A percentile compares a stretch with the other conserved stretches of the same genome.
These are phyloP conservation scores for Subacronicta megacephala DNA, from an alignment of 2,888 invertebrate genomes.

Conservation along the genomic window DNA sequence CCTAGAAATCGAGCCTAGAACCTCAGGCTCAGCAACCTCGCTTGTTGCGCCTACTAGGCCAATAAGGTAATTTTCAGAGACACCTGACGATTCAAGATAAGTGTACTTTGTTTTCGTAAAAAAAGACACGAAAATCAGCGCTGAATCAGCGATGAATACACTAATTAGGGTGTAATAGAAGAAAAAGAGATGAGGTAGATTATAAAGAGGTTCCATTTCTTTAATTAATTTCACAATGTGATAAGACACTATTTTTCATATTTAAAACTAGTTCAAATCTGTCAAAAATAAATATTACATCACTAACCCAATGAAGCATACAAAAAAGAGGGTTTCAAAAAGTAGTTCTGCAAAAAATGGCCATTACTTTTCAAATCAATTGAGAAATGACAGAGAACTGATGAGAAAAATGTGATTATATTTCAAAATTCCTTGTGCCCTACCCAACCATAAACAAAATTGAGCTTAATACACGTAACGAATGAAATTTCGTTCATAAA, in stretches of 20 bases:
- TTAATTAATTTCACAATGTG: too few relatives aligned
- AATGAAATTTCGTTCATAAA: slow-evolving; percentile 49
- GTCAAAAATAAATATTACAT: slow-evolving; percentile 23
- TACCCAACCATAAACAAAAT: slow-evolving; percentile 38
- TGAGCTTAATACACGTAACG: slow-evolving; percentile 36
- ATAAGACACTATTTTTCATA: background rate
- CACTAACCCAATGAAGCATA: slow-evolving; percentile 4
- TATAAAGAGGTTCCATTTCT: too few relatives aligned
- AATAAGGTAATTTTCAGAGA: too few relatives aligned
- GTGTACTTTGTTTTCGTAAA: too few relatives aligned
- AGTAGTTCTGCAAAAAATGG: slow-evolving; percentile 17
- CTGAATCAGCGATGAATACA: too few relatives aligned
- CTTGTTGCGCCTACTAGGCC: too few relatives aligned
- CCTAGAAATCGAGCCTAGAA: too few relatives aligned
- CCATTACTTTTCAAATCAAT: slow-evolving; percentile 24
- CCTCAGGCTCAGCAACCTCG: too few relatives aligned
- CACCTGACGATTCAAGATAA: too few relatives aligned
- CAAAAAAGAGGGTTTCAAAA: slow-evolving; percentile 3
- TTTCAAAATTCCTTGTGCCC: slow-evolving; percentile 14
- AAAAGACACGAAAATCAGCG: too few relatives aligned
- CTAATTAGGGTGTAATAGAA: too few relatives aligned
- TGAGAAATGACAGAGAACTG: slow-evolving; percentile 6
- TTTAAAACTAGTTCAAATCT: background rate
- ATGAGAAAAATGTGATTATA: slow-evolving; percentile 2
- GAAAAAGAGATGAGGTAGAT: too few relatives aligned